These are phyloP conservation scores for Microplitis demolitor DNA, from an alignment of 1,140 invertebrate species.

Conservation along the genomic window DNA sequence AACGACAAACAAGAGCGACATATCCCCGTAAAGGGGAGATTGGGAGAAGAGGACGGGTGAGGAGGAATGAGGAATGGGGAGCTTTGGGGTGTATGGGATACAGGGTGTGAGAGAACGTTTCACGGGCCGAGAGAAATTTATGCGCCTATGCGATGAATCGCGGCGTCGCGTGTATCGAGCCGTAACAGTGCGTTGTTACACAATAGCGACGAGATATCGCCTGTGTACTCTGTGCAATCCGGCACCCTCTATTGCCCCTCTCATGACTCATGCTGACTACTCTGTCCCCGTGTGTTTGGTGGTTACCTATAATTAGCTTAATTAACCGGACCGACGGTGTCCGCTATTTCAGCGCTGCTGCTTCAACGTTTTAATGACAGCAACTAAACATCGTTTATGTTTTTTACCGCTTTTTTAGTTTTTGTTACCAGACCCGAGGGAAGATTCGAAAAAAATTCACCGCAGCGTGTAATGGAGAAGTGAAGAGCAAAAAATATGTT, in stretches of 20 bases:
- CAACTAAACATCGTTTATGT: too few relatives aligned
- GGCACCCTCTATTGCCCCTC: background rate
- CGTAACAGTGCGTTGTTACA: constrained; percentile 21
- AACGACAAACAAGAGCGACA: constrained; percentile 27
- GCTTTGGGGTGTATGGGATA: background rate
- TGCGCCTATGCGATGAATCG: constrained; percentile 22
- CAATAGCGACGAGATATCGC: constrained; percentile 24
- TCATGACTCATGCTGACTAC: background rate
- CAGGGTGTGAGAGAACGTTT: background rate
- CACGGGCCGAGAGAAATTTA: constrained; percentile 24
- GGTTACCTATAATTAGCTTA: constrained; percentile 31
- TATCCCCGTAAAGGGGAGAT: background rate
- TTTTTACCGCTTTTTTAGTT: too few relatives aligned
- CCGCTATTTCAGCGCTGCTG: too few relatives aligned
- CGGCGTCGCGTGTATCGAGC: constrained; percentile 25
- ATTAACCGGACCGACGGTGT: constrained; percentile 23
- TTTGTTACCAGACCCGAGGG: too few relatives aligned
- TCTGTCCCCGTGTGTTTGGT: background rate
- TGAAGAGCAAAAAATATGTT: too few relatives aligned
- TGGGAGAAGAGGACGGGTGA: background rate
- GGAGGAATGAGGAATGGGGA: background rate
- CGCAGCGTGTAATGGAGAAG: too few relatives aligned
- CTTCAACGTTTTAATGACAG: background rate
- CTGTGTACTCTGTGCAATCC: constrained; percentile 6
- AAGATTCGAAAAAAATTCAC: too few relatives aligned